Base-by-base conservation (phyloP, 2,113 vertebrate genomes). In the Istiophorus platypterus region DNA sequence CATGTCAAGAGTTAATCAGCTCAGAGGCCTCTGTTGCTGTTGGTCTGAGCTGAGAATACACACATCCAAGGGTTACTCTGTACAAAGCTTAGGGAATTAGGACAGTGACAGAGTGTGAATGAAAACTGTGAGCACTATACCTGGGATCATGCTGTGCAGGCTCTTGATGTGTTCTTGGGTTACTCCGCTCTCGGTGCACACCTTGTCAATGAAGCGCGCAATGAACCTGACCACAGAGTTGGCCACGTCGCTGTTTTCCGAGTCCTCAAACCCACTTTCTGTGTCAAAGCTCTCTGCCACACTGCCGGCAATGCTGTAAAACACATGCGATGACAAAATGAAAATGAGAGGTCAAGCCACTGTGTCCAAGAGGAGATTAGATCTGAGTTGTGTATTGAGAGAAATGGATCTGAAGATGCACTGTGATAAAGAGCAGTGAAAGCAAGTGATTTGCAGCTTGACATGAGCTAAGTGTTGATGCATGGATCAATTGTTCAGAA, bases 101-200 rank as follows among this genome's bases (percentile, higher is more conserved):
- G 65, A 78, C 76, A 75, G 72, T 0, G 7, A 52, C 45, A 66
- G 72, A 62, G 27, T 45, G 71, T 75, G 85, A 85, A 79, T 67
- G 76, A 54, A 79, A 42, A 37, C 29, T 2, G 76, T 47, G 63
- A 41, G 72, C 1, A 27, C 51, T 70, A 51, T 89, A 99, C 98
- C 98, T 96, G 98, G 98, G 89, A 99, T 99, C 98, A 99, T 99
- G 90, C 96, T 97, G 88, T 99, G 98, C 92, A 99, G 96, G 80
- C 96, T 97, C 92, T 98, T 98, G 94, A 99, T 98, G 87, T 99
- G 98, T 61, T 99, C 98, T 92, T 99, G 97, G 29, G 97, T 99
- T 73, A 99, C 98, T 6, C 97, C 97, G 22, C 98, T 99, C 90
- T 99, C 98, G 1, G 98, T 99, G 93, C 98, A 99, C 87, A 99